Evolutionary conservation across 2,888 invertebrate species (phyloP).

Genomic region (Dinocampus coccinellae): DNA sequence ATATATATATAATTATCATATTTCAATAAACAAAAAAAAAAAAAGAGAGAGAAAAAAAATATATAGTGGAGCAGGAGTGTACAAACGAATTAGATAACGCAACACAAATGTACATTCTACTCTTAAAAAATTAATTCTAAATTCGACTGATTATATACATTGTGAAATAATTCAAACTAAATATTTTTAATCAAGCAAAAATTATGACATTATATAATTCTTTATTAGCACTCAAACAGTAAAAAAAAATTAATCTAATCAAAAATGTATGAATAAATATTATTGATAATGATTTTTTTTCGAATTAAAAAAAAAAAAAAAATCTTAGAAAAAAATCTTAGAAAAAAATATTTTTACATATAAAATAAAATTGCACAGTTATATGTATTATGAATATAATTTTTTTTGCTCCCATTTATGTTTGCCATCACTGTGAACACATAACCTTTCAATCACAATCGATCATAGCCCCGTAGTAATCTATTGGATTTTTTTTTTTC

Average conservation of each 20-base stretch:
- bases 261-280: too few relatives aligned
- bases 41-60: too few relatives aligned
- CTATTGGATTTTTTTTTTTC: too few relatives aligned
- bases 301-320: background rate
- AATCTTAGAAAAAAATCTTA: background rate
- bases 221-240: too few relatives aligned
- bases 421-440: too few relatives aligned
- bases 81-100: background rate
- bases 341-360: background rate
- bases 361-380: background rate
- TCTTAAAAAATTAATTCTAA: background rate
- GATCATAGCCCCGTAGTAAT: too few relatives aligned
- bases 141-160: background rate
- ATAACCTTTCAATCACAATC: too few relatives aligned
- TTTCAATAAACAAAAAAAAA: too few relatives aligned
- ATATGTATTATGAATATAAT: background rate
- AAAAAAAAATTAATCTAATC: too few relatives aligned
- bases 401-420: background rate
- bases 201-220: background rate
- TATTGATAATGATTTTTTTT: background rate
- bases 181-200: background rate
- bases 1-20: too few relatives aligned
- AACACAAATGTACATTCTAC: background rate
- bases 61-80: background rate
- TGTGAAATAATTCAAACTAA: background rate